Percentiles rank a stretch among this genome's conserved stretches.
Conservation (phyloP, 2,113 vertebrate species). For the Sterrhoptilus dennistouni region DNA sequence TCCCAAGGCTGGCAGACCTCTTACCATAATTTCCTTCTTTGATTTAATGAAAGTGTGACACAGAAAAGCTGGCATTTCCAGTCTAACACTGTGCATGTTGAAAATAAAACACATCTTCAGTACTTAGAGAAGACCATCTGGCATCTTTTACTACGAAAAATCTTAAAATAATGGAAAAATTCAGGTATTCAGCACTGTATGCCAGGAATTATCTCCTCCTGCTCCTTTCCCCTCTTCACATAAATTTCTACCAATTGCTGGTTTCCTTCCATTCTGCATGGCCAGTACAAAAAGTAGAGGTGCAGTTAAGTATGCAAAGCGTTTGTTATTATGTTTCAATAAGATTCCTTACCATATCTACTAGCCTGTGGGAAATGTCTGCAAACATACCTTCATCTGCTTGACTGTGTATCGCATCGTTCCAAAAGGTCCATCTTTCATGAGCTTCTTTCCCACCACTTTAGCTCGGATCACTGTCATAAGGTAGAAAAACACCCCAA, state of each 20-base stretch:
- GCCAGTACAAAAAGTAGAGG: background rate
- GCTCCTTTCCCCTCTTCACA: background rate
- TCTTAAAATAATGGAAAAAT: background rate
- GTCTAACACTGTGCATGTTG: background rate
- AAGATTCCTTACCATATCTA: background rate
- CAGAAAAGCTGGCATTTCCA: background rate
- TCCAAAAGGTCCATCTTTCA: conserved; percentile 91
- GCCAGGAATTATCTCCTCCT: background rate
- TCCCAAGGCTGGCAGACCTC: background rate
- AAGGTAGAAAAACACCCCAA: conserved; percentile 43
- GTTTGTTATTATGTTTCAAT: background rate
- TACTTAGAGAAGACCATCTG: background rate
- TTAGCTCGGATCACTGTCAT: conserved; percentile 92
- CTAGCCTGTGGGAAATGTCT: background rate
- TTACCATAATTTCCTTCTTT: background rate
- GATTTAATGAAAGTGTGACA: background rate
- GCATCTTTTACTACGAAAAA: background rate
- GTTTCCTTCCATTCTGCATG: background rate
- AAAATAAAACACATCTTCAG: background rate
- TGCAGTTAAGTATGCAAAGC: background rate
- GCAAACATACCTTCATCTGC: conserved; percentile 89
- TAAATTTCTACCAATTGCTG: background rate
- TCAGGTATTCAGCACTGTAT: background rate
- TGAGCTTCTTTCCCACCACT: conserved; percentile 94
- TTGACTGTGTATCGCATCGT: conserved; percentile 95